These are phyloP conservation scores for Philhelius pedissequus DNA, from an alignment of 2,888 invertebrate genomes.

Conservation along the genomic window DNA sequence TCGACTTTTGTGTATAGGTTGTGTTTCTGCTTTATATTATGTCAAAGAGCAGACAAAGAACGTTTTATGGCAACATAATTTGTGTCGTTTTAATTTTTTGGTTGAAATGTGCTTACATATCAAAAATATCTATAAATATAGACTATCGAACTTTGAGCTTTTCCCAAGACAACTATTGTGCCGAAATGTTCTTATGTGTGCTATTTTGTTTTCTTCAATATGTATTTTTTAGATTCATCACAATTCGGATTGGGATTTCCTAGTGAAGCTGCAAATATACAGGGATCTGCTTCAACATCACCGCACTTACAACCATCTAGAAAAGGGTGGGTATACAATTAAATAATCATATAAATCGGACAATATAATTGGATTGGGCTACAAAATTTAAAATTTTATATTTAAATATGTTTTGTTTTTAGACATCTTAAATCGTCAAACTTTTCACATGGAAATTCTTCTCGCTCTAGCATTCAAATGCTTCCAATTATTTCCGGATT, in stretches of 20 bases:
- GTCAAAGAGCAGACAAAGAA: neutral
- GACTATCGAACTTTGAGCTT: constrained; percentile 63
- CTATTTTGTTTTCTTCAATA: neutral
- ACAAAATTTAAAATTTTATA: neutral
- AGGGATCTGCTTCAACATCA: constrained; percentile 75
- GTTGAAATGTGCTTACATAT: constrained; percentile 67
- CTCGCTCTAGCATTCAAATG: constrained; percentile 79
- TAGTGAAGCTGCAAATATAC: constrained; percentile 72
- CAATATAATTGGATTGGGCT: neutral
- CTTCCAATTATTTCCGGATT: constrained; percentile 78
- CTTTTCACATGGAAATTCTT: constrained; percentile 78
- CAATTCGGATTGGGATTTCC: constrained; percentile 74
- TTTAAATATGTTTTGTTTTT: neutral
- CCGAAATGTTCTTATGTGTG: constrained; percentile 5
- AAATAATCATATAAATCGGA: neutral
- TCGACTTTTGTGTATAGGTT: neutral
- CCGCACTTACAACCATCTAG: constrained; percentile 76
- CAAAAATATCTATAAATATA: constrained; percentile 43
- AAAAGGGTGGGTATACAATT: constrained; percentile 74
- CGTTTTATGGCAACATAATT: neutral
- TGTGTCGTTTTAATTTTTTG: constrained; percentile 29
- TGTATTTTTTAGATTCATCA: constrained; percentile 70
- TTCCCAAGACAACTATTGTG: constrained; percentile 31
- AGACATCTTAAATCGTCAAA: constrained; percentile 71
- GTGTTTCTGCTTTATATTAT: neutral